Evolutionary conservation across 2,797 vertebrate genomes (phyloP), one percentile per base, ranked within the genome.

Genomic region (Amblyraja radiata): DNA sequence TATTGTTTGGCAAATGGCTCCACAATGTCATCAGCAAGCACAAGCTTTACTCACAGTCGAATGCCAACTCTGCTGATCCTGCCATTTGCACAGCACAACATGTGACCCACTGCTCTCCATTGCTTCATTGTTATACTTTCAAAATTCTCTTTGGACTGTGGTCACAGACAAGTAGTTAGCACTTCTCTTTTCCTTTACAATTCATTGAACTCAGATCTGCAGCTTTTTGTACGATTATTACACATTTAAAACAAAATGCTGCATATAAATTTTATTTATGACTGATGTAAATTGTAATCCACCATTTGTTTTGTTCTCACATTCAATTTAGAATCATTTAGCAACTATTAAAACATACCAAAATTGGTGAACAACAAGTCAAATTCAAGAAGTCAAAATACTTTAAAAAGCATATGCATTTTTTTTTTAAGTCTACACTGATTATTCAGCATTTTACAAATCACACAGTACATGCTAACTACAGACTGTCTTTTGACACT

Each of bases 1-100:
- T 92, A 92, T 76, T 92, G 90, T 92, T 92, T 92, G 90, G 71
- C 90, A 92, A 92, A 92, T 86, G 83, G 63, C 83, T 86, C 83
- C 83, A 86, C 83, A 86, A 86, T 92, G 90, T 76, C 90, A 76
- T 92, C 71, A 76, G 71, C 54, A 76, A 92, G 90, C 25, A 39
- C 68, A 92, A 54, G 71, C 68, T 80, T 93, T 28, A 58, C 16
- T 0, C 18, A 93, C 39, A 93, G 94, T 74, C 6, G 32, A 94
- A 93, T 92, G 94, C 93, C 78, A 5, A 4, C 93, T 93, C 81
- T 81, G 93, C 93, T 92, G 88, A 10, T 0, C 46, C 11, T 83
- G 36, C 58, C 58, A 0, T 0, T 46, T 81, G n/a, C 0, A 3
- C 79, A 71, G 92, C 21, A 3, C 13, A 0, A 90, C 84, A 88